phyloP scores from a whole-genome alignment of 1,140 invertebrate genomes.

The Pygmarrhopalites habei region DNA sequence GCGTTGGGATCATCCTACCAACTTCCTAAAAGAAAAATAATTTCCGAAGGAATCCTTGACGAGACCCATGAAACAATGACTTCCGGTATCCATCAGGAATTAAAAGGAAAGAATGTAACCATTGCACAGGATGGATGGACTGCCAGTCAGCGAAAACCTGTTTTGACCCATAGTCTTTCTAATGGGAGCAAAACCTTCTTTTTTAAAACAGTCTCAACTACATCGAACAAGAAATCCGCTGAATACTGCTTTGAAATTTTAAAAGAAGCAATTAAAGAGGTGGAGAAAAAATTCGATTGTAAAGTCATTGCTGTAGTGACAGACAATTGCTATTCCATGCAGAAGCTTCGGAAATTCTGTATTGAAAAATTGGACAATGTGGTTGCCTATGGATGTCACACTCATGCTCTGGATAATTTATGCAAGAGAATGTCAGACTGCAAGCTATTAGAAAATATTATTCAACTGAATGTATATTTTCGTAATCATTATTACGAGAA shows the following conservation, averaged over 20 bases:
- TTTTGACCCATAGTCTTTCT: conserved; percentile 1
- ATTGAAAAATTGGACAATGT: not conserved
- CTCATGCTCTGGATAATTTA: conserved; percentile 16
- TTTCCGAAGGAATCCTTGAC: not conserved
- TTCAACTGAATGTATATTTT: conserved; percentile 14
- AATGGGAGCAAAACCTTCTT: not conserved
- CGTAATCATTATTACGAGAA: conserved; percentile 15
- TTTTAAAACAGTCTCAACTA: not conserved
- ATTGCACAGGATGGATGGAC: conserved; percentile 12
- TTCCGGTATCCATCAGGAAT: not conserved
- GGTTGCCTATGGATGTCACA: conserved; percentile 16
- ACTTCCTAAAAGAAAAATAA: not conserved
- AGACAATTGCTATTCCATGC: conserved; percentile 9
- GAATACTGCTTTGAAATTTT: conserved; percentile 1
- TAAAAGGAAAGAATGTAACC: not conserved
- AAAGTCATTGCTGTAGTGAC: conserved; percentile 1
- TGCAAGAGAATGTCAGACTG: conserved; percentile 1
- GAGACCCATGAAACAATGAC: not conserved
- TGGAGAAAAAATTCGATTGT: conserved; percentile 6
- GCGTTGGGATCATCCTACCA: not conserved
- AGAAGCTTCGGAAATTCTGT: not conserved
- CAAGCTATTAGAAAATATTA: conserved; percentile 3
- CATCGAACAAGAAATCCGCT: not conserved
- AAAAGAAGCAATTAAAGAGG: not conserved
- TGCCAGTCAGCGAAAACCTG: not conserved